A percentile compares a stretch with the other conserved stretches of the same genome.
phyloP scores from a whole-genome alignment of 2,888 invertebrate species.

The Adelphocoris suturalis region DNA sequence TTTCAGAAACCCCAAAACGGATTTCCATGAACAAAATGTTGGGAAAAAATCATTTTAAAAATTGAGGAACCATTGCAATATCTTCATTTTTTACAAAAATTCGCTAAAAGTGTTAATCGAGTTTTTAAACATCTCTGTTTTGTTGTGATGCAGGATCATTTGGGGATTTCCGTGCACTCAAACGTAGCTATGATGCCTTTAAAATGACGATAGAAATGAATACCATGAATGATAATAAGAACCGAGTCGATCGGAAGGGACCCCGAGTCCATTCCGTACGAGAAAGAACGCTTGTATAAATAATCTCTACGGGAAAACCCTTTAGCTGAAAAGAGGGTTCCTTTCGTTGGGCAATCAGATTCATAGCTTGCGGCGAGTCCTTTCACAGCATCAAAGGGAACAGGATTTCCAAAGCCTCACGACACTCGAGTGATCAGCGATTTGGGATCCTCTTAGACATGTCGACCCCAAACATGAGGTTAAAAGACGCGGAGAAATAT shows the following conservation, averaged over 20 bases:
- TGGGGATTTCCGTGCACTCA: neutral
- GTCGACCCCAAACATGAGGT: neutral
- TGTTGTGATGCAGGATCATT: too few relatives aligned
- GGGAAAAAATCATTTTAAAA: too few relatives aligned
- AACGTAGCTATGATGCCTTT: neutral
- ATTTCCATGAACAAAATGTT: too few relatives aligned
- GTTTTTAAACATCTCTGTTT: too few relatives aligned
- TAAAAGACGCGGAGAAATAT: too few relatives aligned
- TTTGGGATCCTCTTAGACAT: neutral
- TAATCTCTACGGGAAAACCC: neutral
- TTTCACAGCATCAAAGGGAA: conserved; percentile 26
- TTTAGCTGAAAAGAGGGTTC: neutral
- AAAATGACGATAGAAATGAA: neutral
- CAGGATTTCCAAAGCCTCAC: neutral
- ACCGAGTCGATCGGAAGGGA: too few relatives aligned
- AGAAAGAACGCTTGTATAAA: neutral
- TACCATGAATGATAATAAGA: neutral
- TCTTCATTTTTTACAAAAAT: too few relatives aligned
- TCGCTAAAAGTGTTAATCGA: too few relatives aligned
- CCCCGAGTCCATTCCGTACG: neutral
- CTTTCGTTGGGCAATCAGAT: conserved; percentile 40
- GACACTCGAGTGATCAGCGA: neutral
- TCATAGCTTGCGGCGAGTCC: conserved; percentile 37
- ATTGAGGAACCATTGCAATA: too few relatives aligned
- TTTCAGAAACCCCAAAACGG: too few relatives aligned